Evolutionary conservation across 2,113 vertebrate genomes (phyloP).

Genomic region (Guaruba guarouba): DNA sequence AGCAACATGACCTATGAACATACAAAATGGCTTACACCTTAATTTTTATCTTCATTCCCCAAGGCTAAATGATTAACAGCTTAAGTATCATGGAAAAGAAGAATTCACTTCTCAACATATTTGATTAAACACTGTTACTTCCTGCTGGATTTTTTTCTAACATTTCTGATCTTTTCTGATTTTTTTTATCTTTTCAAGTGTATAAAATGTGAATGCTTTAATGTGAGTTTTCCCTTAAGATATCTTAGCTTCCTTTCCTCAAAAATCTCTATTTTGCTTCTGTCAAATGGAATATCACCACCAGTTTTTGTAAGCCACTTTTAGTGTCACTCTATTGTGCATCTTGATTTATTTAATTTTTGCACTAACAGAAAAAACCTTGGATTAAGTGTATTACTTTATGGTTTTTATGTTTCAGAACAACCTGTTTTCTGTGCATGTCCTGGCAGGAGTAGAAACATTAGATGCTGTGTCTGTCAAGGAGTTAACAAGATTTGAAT

Average conservation of each 20-base stretch:
- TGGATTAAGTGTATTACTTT: background rate
- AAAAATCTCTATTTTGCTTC: background rate
- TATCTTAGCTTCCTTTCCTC: background rate
- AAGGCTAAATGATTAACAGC: background rate
- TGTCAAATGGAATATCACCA: background rate
- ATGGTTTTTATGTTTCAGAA: background rate
- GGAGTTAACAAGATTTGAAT: slow-evolving; percentile 28
- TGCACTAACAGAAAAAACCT: background rate
- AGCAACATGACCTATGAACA: background rate
- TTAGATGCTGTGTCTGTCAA: background rate
- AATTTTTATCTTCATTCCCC: background rate
- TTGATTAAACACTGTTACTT: background rate
- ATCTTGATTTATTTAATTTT: background rate
- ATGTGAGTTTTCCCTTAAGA: background rate
- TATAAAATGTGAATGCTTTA: background rate
- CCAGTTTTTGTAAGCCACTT: background rate
- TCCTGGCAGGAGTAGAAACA: background rate
- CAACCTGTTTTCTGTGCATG: background rate
- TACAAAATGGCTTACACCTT: background rate
- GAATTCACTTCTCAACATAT: background rate
- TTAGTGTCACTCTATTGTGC: background rate
- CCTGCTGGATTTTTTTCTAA: background rate
- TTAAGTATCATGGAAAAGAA: background rate
- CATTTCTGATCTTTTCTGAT: background rate
- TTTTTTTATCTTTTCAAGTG: background rate